Evolutionary conservation across 2,797 vertebrate species (phyloP).

Genomic region (Aselliscus stoliczkanus): DNA sequence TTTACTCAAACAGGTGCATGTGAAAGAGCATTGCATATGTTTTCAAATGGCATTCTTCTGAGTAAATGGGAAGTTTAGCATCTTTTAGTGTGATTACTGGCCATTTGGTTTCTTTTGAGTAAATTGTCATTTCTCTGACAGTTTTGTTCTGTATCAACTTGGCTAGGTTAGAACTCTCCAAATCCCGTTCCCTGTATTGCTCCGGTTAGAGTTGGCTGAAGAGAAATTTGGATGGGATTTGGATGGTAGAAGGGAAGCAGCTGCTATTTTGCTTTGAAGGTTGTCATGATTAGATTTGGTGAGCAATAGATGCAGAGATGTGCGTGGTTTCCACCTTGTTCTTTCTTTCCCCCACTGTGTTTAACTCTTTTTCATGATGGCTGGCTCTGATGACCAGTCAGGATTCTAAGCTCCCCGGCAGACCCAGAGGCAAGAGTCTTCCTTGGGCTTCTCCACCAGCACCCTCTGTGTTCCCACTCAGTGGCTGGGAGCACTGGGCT

Average conservation of each 20-base stretch:
- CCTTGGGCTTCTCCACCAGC: background rate
- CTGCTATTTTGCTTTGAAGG: background rate
- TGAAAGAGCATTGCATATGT: background rate
- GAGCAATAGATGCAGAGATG: background rate
- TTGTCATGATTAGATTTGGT: background rate
- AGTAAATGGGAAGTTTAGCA: background rate
- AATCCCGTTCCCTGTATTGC: background rate
- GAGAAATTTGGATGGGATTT: background rate
- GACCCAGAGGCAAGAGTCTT: background rate
- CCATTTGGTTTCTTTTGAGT: background rate
- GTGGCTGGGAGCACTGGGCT: rapidly evolving
- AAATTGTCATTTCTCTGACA: background rate
- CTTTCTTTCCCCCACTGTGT: background rate
- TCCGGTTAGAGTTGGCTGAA: background rate
- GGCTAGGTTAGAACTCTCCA: background rate
- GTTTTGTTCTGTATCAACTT: background rate
- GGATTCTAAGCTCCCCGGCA: background rate
- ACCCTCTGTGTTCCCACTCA: background rate
- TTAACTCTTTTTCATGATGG: background rate
- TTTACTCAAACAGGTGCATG: background rate
- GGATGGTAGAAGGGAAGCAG: background rate
- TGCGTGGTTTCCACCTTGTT: background rate
- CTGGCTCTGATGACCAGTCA: background rate
- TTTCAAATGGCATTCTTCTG: background rate
- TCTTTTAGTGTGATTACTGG: background rate